A percentile compares a stretch with the other conserved stretches of the same genome.
Evolutionary conservation across 1,140 invertebrate species (phyloP).

Genomic region (Mycetomoellerius zeteki): DNA sequence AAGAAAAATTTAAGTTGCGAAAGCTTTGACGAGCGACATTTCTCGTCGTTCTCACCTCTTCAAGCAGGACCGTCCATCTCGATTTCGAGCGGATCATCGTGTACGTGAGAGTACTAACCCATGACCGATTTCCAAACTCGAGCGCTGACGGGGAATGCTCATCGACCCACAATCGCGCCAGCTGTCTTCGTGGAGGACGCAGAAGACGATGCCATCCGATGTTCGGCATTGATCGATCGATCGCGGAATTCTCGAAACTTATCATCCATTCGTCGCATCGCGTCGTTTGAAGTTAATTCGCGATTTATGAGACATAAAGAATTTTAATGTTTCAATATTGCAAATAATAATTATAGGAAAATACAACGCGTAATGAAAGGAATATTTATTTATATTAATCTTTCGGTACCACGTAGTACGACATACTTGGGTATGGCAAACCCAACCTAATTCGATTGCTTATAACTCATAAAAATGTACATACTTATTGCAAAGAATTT

Average conservation of each 20-base stretch:
- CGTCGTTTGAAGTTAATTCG: background rate
- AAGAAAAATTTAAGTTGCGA: background rate
- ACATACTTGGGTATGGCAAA: no score
- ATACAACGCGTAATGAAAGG: background rate
- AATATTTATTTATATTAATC: background rate
- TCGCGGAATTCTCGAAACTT: conserved; percentile 9
- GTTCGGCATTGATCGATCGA: conserved; percentile 42
- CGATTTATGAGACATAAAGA: background rate
- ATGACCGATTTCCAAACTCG: conserved; percentile 61
- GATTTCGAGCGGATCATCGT: conserved; percentile 23
- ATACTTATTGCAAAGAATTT: no score
- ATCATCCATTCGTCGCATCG: background rate
- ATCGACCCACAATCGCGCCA: conserved; percentile 51
- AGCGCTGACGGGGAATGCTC: conserved; percentile 47
- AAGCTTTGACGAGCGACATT: background rate
- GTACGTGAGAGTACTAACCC: conserved; percentile 12
- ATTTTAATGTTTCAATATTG: background rate
- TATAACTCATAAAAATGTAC: no score
- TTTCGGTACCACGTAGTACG: no score
- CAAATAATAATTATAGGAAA: background rate
- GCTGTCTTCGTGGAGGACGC: conserved; percentile 48
- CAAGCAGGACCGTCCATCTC: background rate
- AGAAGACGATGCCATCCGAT: conserved; percentile 40
- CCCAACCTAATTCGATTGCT: no score
- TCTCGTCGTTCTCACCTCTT: background rate